Evolutionary conservation across 2,797 vertebrate species (phyloP).

Genomic region (Tinamus major): DNA sequence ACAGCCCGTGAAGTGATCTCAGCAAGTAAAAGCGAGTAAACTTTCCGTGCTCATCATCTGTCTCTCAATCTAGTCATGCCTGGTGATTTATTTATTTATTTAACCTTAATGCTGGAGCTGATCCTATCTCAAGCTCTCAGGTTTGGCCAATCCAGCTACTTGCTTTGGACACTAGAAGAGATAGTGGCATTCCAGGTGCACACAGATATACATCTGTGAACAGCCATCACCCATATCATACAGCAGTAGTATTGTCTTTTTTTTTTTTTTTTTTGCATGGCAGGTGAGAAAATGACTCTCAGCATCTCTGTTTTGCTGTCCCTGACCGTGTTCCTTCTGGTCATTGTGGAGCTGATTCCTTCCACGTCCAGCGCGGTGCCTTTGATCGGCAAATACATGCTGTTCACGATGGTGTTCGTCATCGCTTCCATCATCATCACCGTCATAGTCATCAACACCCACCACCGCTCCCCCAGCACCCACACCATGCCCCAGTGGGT

Average conservation of each 20-base stretch:
- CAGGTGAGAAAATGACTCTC: conserved; percentile 98
- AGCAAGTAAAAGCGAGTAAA: neutral
- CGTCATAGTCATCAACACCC: conserved; percentile 95
- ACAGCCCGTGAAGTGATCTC: neutral
- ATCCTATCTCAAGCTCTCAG: neutral
- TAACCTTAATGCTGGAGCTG: neutral
- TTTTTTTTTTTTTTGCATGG: neutral
- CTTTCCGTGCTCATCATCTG: neutral
- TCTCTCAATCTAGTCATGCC: neutral
- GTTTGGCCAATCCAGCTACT: neutral
- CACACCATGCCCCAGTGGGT: conserved; percentile 95
- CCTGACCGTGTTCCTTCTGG: conserved; percentile 94
- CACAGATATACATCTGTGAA: neutral
- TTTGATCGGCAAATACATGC: conserved; percentile 97
- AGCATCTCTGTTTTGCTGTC: conserved; percentile 96
- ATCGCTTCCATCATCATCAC: conserved; percentile 97
- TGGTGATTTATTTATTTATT: neutral
- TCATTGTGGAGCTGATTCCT: conserved; percentile 96
- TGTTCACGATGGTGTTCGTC: conserved; percentile 98
- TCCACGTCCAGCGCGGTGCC: conserved; percentile 96
- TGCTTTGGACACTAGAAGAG: neutral
- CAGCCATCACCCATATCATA: neutral
- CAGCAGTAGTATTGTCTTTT: neutral
- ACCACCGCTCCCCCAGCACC: conserved; percentile 95
- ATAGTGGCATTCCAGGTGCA: neutral